Conservation (phyloP, 2,888 invertebrate genomes). For the Drosophila phalerata region DNA sequence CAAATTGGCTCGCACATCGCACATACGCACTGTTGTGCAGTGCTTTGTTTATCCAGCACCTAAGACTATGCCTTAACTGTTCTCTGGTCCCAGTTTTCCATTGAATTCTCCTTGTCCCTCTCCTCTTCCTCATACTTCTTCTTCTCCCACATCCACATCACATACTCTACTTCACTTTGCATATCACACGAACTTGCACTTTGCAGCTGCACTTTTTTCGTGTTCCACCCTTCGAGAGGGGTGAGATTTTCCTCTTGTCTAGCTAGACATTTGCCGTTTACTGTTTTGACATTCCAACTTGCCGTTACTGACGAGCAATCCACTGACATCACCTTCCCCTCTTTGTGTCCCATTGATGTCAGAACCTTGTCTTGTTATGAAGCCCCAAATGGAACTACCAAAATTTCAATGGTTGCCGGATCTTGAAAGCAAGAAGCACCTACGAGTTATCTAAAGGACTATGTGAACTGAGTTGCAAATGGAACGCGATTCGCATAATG, state of each 20-base stretch:
- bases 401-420: constrained; percentile 18
- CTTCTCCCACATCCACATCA: constrained; percentile 5
- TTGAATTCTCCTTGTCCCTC: background rate
- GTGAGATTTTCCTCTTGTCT: constrained; percentile 47
- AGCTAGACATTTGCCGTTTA: constrained; percentile 75
- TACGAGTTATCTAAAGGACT: background rate
- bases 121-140: background rate
- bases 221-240: constrained; percentile 10
- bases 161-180: constrained; percentile 63
- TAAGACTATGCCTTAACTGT: constrained; percentile 22
- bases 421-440: constrained; percentile 5
- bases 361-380: constrained; percentile 34
- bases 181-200: constrained; percentile 80
- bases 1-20: constrained; percentile 26
- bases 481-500: background rate
- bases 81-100: background rate
- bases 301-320: constrained; percentile 52
- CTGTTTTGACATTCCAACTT: constrained; percentile 74
- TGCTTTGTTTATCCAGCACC: constrained; percentile 51
- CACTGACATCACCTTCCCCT: constrained; percentile 48
- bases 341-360: constrained; percentile 44
- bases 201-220: constrained; percentile 54
- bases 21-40: constrained; percentile 56
- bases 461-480: constrained; percentile 9
- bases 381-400: constrained; percentile 14